Evolutionary conservation across 2,797 vertebrate species (phyloP).

Genomic region (Mus caroli): DNA sequence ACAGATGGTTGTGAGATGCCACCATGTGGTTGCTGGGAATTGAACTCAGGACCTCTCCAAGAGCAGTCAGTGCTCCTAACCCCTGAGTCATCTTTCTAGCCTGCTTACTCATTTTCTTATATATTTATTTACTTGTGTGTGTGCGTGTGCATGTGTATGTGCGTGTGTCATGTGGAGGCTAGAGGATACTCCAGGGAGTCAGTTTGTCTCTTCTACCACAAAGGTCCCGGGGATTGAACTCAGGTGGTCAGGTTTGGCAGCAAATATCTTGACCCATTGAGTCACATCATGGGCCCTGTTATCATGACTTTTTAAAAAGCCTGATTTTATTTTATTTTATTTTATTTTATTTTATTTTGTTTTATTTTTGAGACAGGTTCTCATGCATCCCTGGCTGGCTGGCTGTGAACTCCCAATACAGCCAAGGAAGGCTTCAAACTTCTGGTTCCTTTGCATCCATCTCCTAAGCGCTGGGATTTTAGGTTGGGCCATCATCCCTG

Average conservation of each 20-base stretch:
- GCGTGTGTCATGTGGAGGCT: not conserved
- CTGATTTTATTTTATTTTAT: not conserved
- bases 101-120: not conserved
- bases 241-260: not conserved
- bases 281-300: not conserved
- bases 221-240: not conserved
- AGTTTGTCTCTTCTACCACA: not conserved
- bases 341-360: not conserved
- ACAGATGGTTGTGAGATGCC: not conserved
- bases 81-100: not conserved
- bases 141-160: rapidly evolving
- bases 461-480: not conserved
- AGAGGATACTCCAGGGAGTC: too few species aligned
- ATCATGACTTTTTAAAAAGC: not conserved
- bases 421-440: not conserved
- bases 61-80: not conserved
- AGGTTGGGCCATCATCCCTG: not conserved
- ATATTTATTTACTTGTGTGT: not conserved
- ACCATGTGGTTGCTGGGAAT: not conserved
- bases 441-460: not conserved
- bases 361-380: not conserved
- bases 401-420: not conserved
- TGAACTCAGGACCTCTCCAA: not conserved
- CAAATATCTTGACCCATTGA: not conserved
- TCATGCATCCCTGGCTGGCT: not conserved